Evolutionary conservation across 1,140 invertebrate genomes (phyloP).

Genomic region (Drosophila arawakana): DNA sequence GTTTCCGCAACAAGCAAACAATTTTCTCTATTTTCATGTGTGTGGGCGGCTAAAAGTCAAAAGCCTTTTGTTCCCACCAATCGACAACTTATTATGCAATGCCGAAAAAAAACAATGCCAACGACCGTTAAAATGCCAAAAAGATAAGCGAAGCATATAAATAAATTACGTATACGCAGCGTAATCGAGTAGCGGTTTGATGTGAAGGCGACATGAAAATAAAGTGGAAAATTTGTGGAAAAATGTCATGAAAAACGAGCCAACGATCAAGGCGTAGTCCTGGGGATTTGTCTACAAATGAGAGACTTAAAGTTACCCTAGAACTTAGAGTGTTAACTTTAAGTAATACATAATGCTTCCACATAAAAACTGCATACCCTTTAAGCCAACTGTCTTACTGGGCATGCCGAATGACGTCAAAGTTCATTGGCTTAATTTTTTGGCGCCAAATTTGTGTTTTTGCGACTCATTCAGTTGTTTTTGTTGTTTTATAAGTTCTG

Average conservation of each 20-base stretch:
- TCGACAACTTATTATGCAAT: slow-evolving; percentile 39
- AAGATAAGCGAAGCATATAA: slow-evolving; percentile 40
- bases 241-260: no score
- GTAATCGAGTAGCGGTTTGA: background rate
- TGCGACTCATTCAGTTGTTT: slow-evolving; percentile 29
- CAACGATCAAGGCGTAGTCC: no score
- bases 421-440: slow-evolving; percentile 44
- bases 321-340: no score
- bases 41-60: background rate
- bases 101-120: slow-evolving; percentile 32
- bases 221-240: no score
- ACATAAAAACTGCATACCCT: background rate
- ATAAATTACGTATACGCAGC: slow-evolving; percentile 54
- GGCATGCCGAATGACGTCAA: slow-evolving; percentile 18
- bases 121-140: slow-evolving; percentile 27
- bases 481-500: background rate
- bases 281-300: no score
- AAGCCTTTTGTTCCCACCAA: background rate
- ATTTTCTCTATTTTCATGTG: background rate
- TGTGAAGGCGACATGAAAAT: no score
- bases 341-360: no score
- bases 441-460: slow-evolving; percentile 40
- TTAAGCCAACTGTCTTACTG: background rate
- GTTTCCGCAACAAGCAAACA: background rate
- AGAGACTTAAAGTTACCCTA: no score